Evolutionary conservation across 2,113 vertebrate species (phyloP), one percentile per base, ranked within the genome.

Genomic region (Mola mola): DNA sequence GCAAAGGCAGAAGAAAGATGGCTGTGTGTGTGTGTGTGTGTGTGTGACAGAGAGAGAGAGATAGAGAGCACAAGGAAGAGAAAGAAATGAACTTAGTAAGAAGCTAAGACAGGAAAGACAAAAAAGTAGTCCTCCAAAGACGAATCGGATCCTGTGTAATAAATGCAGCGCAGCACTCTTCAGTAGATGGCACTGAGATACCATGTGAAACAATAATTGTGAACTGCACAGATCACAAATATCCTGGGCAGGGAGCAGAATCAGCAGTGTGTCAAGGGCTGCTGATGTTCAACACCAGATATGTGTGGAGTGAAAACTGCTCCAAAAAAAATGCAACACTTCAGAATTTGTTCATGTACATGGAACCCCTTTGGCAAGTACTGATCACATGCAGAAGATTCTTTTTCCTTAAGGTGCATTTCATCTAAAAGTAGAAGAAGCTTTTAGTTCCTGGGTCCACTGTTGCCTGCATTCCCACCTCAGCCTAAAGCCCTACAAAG

Each of bases 1-100:
- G 71, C 68, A 51, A 80, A 78, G 66, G 72, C 70, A 86, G 65
- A 38, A 81, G 66, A 81, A 77, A 62, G 66, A 75, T 72, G 41
- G 36, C 61, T 33, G 40, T 42, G 8, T 36, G 46, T 13, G 25
- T 34, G 21, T 51, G 36, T 63, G 41, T 41, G 49, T 31, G 62
- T 41, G 49, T 34, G 33, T 29, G 38, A 8, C 25, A 6, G 40
- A n/a, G 34, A n/a, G 40, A 2, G 31, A 4, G 33, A 12, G 29
- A 1, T 38, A 2, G 2, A 7, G 24, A 6, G 15, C 8, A 16
- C 6, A 2, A 25, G 24, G n/a, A 16, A 20, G 17, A 34, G 10
- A 17, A 41, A 8, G 31, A 49, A 12, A 42, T 29, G 38, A 47
- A 60, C 48, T 55, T 19, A 40, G 15, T 15, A 33, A n/a, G 31